Evolutionary conservation across 2,113 vertebrate genomes (phyloP).

Genomic region (Platichthys flesus): DNA sequence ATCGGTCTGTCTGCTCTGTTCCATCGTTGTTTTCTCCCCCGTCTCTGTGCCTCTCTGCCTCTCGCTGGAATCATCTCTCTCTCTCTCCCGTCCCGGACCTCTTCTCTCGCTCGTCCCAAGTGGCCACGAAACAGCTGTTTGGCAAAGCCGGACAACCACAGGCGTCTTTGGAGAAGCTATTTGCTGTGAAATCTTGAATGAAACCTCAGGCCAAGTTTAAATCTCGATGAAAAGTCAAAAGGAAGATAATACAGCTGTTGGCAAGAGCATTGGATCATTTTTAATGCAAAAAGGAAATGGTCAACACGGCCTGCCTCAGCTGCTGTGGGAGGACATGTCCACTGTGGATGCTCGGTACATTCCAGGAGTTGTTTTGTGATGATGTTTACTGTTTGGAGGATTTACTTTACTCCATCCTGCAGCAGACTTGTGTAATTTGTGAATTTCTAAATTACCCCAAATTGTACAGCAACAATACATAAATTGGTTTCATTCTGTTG

Average conservation of each 20-base stretch:
- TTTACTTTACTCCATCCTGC: not conserved
- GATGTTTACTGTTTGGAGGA: not conserved
- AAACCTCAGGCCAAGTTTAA: conserved; percentile 48
- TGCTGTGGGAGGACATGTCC: conserved; percentile 2
- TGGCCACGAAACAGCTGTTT: conserved; percentile 70
- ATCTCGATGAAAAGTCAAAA: conserved; percentile 29
- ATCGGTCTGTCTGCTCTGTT: conserved; percentile 17
- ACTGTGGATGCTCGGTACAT: not conserved
- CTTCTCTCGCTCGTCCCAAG: conserved; percentile 49
- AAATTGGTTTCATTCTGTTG: too few species aligned
- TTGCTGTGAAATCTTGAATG: conserved; percentile 58
- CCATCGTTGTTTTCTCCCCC: conserved; percentile 32
- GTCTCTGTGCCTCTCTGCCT: conserved; percentile 32
- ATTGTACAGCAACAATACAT: too few species aligned
- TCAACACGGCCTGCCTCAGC: conserved; percentile 24
- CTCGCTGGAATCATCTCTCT: conserved; percentile 27
- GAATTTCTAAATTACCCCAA: too few species aligned
- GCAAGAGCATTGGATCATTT: conserved; percentile 14
- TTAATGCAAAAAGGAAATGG: conserved; percentile 12
- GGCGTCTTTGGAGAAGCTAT: conserved; percentile 53
- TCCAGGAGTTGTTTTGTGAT: conserved; percentile 8
- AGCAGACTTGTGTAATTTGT: too few species aligned
- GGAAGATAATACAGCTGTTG: conserved; percentile 23
- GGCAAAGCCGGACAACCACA: conserved; percentile 47
- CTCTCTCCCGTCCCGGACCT: conserved; percentile 45